Evolutionary conservation across 2,888 invertebrate species (phyloP).

Genomic region (Limnephilus lunatus): DNA sequence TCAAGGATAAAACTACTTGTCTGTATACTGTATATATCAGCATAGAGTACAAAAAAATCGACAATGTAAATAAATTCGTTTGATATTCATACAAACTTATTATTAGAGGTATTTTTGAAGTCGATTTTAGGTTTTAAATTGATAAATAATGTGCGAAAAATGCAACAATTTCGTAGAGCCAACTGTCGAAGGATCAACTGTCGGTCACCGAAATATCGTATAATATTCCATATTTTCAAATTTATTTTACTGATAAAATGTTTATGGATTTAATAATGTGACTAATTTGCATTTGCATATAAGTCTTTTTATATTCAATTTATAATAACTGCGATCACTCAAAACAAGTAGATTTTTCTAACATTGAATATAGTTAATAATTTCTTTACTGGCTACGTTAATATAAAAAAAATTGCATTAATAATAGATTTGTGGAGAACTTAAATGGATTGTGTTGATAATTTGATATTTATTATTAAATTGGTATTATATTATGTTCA

Average conservation of each 20-base stretch:
- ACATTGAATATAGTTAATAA: background rate
- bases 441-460: constrained; percentile 24
- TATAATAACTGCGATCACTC: background rate
- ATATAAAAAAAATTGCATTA: background rate
- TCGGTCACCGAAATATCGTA: no score
- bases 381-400: background rate
- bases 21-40: background rate
- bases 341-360: constrained; percentile 23
- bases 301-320: background rate
- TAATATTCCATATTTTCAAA: background rate
- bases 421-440: constrained; percentile 3
- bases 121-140: no score
- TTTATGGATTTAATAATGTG: background rate
- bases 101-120: no score
- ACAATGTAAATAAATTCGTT: no score
- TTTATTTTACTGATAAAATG: background rate
- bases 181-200: background rate
- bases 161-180: no score
- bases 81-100: no score
- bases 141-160: no score
- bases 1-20: background rate
- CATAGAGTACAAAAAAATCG: no score
- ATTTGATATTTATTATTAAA: constrained; percentile 35
- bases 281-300: background rate
- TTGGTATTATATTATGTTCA: constrained; percentile 44